These are phyloP conservation scores for Myiopsitta monachus DNA, from an alignment of 2,113 vertebrate species.

Conservation along the genomic window DNA sequence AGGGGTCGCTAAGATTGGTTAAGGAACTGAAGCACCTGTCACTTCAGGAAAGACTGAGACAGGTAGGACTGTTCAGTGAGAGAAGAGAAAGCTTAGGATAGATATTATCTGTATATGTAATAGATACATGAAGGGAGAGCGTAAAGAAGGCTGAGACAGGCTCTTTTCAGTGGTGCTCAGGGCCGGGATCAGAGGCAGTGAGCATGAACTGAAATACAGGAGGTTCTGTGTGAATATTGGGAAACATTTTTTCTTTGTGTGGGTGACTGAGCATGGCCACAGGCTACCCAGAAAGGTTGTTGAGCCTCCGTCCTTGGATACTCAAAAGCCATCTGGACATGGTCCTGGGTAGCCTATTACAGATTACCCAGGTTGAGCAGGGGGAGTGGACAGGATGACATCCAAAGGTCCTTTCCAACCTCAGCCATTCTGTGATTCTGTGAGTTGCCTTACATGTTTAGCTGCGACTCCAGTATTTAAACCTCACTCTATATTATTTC, in stretches of 20 bases:
- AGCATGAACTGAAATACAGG: not conserved
- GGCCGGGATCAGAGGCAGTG: not conserved
- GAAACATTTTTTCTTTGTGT: not conserved
- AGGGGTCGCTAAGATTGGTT: not conserved
- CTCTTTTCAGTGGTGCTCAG: not conserved
- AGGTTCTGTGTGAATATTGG: not conserved
- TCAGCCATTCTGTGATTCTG: not conserved
- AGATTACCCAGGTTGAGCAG: not conserved
- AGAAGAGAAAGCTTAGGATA: not conserved
- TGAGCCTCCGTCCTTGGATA: not conserved
- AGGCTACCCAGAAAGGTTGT: not conserved
- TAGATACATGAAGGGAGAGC: not conserved
- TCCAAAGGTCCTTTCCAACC: not conserved
- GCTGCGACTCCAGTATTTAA: constrained; percentile 5
- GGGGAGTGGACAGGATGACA: not conserved
- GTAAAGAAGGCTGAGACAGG: not conserved
- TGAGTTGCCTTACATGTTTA: not conserved
- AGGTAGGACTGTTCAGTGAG: not conserved
- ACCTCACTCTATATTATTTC: not conserved
- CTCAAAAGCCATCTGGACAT: not conserved
- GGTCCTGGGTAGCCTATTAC: not conserved
- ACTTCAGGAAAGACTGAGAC: not conserved
- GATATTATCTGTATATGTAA: not conserved
- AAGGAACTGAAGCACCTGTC: not conserved
- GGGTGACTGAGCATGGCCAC: not conserved